phyloP scores from a whole-genome alignment of 2,888 invertebrate genomes.

The Anaspis maculata region DNA sequence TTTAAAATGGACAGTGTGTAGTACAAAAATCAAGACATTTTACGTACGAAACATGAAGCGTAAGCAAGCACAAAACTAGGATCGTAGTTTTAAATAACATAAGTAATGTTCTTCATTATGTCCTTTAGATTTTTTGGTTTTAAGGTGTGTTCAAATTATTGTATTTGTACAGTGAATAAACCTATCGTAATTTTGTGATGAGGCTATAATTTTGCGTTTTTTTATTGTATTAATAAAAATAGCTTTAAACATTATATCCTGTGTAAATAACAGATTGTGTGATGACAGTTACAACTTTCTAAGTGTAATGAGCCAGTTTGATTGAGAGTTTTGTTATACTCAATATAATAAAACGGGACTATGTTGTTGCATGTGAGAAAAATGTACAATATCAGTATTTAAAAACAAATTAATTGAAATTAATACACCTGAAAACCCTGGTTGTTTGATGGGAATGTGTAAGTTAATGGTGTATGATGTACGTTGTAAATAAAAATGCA shows the following conservation, averaged over 20 bases:
- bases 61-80: too few relatives aligned
- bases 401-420: slow-evolving; percentile 5
- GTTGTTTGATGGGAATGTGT: slow-evolving; percentile 18
- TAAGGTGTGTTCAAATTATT: too few relatives aligned
- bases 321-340: too few relatives aligned
- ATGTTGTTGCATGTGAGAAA: slow-evolving; percentile 9
- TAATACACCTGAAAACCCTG: slow-evolving; percentile 3
- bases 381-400: slow-evolving; percentile 29
- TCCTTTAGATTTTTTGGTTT: too few relatives aligned
- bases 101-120: too few relatives aligned
- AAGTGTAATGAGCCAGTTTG: slow-evolving; percentile 7
- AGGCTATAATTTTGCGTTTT: slow-evolving; percentile 11
- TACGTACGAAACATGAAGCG: too few relatives aligned
- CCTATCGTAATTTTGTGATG: too few relatives aligned
- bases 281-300: slow-evolving; percentile 17
- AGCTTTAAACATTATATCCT: slow-evolving; percentile 30
- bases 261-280: slow-evolving; percentile 29
- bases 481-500: slow-evolving; percentile 26
- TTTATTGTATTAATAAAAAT: slow-evolving; percentile 25
- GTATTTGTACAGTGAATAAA: too few relatives aligned
- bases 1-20: too few relatives aligned
- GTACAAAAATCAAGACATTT: too few relatives aligned
- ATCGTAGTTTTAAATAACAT: too few relatives aligned
- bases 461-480: slow-evolving; percentile 18
- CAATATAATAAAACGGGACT: slow-evolving; percentile 8